Evolutionary conservation across 2,888 invertebrate genomes (phyloP), one percentile per base, ranked within the genome.

Genomic region (Monochamus alternatus): DNA sequence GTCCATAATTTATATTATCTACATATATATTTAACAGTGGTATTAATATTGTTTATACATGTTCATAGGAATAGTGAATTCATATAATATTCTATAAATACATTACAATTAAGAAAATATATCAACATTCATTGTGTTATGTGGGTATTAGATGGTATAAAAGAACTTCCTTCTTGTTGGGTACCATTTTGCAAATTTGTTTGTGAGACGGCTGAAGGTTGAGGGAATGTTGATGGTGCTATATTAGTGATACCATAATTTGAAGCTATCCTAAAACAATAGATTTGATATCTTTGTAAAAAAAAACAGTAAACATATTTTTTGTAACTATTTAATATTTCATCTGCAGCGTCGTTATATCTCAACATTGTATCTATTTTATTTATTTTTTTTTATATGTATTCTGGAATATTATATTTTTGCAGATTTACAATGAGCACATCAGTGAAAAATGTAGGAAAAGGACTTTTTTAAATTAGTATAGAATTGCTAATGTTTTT

Each of bases 131-230:
- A 83, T 58, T 83, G 83, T 77, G 84, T 82, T 75, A 83, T 81
- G 74, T 85, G 83, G 52, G 83, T 81, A 76, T 80, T 84, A 60
- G 85, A 82, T 64, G 82, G 78, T 52, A 83, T 82, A 73, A 78
- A 85, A 66, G 83, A 83, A 32, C 79, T 81, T 32, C 81, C 82
- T 65, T 83, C 83, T 60, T 82, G 83, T 12, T 79, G 80, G 30
- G 80, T 75, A 47, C 82, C 82, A 73, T 80, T 83, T 72, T 80
- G 82, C 7, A 84, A 59, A 60, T 73, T 80, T 30, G 79, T 79
- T 63, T 81, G 82, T 12, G 81, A 79, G 9, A 78, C 51, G 5
- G 74, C 73, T 12, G 77, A 76, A 44, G 65, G 44, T 9, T 43
- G 63, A 44, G 63, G 44, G 63, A 38, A 64, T 22, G 10, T 64